Evolutionary conservation across 2,113 vertebrate genomes (phyloP), one percentile per base, ranked within the genome.

Genomic region (Anguilla rostrata): DNA sequence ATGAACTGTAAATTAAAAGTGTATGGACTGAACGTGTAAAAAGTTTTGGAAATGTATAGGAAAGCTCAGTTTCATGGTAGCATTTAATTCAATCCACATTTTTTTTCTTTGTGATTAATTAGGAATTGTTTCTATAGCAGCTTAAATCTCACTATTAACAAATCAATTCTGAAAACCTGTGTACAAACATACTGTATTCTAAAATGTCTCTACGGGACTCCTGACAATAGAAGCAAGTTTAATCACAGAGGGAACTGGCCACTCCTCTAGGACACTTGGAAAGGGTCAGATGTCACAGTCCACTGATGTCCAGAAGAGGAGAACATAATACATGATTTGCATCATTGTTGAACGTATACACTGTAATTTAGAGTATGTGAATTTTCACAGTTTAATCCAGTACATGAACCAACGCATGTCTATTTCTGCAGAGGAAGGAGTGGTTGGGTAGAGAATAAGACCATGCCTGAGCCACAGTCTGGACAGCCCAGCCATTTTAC

Each of bases 401-500:
- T 41, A 12, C 39, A 41, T 41, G 12, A 80, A 41, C 78, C 34
- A 80, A 20, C 16, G 8, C 39, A 22, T 80, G 78, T 41, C 39
- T 41, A 80, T 41, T 80, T 40, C 15, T 41, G 16, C 34, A 39
- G 15, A 41, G 78, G 78, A 12, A 80, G 14, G 78, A 80, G 39
- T 22, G n/a, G 71, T 20, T 75, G 8, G 18, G 46, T n/a, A 43
- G 53, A 39, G 15, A 81, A 41, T 14, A 34, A 20, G 22, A 29
- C 66, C 63, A 34, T 57, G 22, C 78, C 43, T 46, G 56, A 84
- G 53, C 53, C n/a, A 15, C 15, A 1, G 63, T 87, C 46, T 81
- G 46, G 82, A 60, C 15, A 71, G 78, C 60, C 39, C 39, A 46
- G 56, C 46, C 53, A 63, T 63, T 88, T 71, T 82, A 81, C 46